Evolutionary conservation across 2,888 invertebrate species (phyloP), one percentile per base, ranked within the genome.

Genomic region (Mesodorylaimus sp.): DNA sequence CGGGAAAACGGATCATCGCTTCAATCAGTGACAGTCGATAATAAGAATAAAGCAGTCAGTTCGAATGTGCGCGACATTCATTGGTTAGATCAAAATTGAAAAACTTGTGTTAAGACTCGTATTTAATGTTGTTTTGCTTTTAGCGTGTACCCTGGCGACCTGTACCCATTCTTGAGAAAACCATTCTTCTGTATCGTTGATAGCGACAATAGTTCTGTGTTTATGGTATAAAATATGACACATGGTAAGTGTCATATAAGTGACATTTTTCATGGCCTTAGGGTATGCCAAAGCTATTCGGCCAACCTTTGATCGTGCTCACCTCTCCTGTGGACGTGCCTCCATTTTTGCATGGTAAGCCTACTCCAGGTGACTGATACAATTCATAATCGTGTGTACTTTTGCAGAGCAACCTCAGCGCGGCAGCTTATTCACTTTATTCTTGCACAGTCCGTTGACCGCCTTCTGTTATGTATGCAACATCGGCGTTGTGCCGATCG

Each of bases 281-380:
- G 74, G 81, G 84, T 66, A 80, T 91, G 65, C 87, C 88, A 46
- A 76, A 79, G 56, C 79, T 83, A 66, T 93, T 93, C 71, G 89
- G 87, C 26, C 88, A 89, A 68, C 89, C 91, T 3, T 72, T 91
- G 57, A 81, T 91, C 55, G 79, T 87, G 55, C 76, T 93, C 36
- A 84, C 89, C 81, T 89, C 91, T 48, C 88, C 91, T 3, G 79
- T 85, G 69, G 85, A 88, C 66, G 76, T 82, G 54, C 89, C 89
- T 53, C 73, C 81, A 51, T 78, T 79, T 54, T 80, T 86, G 67
- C 80, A 81, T 72, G 80, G 85, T 84, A n/a, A 41, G 2, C 25
- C 16, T 37, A 32, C 49, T 1, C 21, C 36, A 10, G 2, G 3
- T 7, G n/a, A 3, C 21, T 27, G 25, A 2, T 52, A 21, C 48